Base-by-base conservation (phyloP, 1,140 invertebrate genomes). In the Bombyx mandarina region DNA sequence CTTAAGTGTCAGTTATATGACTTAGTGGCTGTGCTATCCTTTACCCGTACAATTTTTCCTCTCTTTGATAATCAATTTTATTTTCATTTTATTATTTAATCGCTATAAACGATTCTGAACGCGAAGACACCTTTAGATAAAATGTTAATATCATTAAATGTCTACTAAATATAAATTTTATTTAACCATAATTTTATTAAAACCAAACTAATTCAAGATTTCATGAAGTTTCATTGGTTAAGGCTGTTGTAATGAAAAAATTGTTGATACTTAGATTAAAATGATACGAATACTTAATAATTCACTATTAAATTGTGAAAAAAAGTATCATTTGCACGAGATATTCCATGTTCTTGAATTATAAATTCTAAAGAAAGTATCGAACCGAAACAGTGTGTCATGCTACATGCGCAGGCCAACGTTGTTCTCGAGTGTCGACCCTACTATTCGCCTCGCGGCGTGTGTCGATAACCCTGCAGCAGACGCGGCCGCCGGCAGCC, bases 401-500 rank as follows among this genome's bases (percentile, higher is more conserved):
- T 71, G 75, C 69, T 75, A 77, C 66, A 65, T 77, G 77, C 72
- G 73, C 79, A 79, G 52, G 66, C 61, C 70, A 58, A 63, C 52
- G 62, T 59, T 62, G 62, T 63, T 18, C 51, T 54, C 57, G 49
- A 69, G 67, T 73, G 68, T 52, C 74, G 82, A 82, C 77, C 78
- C 79, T 82, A 79, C 75, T 75, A 73, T 77, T 80, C 73, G 73
- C 73, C 74, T 76, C 75, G 67, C 67, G 63, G 54, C 61, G 60
- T 79, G 80, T 83, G 82, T 86, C 82, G 82, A 86, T 86, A 86
- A 83, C 82, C 82, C 79, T 82, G 79, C 66, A 75, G 70, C 67
- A 75, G 71, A 75, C 78, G 71, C 75, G 72, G 72, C 73, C 50
- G 22, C 26, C 50, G n/a, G 53, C 71, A 75, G 74, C 75, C 79